Evolutionary conservation across 1,140 invertebrate genomes (phyloP), one percentile per base, ranked within the genome.

Genomic region (Hermetia illucens): DNA sequence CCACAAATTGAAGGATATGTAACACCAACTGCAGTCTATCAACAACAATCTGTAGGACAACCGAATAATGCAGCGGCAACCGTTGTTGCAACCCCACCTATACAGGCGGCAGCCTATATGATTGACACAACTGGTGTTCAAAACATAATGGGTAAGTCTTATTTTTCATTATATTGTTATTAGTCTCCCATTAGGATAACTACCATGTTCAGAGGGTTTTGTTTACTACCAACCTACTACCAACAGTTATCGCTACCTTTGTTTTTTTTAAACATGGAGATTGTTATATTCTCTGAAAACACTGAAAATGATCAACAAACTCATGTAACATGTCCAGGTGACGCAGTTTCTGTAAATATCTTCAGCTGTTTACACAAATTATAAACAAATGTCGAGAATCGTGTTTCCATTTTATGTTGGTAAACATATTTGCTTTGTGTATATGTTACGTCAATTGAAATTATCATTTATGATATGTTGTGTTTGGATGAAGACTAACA

Each of bases 111-210:
- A 27, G 13, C 24, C 8, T 27, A 27, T 27, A 27, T 27, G 24
- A 27, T 27, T 27, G 24, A 27, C 13, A 27, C 8, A 9, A 8
- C 8, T 9, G 13, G 8, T 8, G 13, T 27, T 9, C 13, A 25
- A 27, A 38, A 38, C 18, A 38, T 38, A 16, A 38, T 38, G 10
- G 36, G 36, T 38, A 30, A 27, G 36, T 38, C 16, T n/a, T 12
- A 36, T 17, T 24, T 36, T 33, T 16, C 15, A 9, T 33, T 16
- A 9, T 16, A 6, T 9, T 9, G 9, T 9, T 33, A 6, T 8
- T 12, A 34, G 18, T 15, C 12, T n/a, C 16, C 12, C 12, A 34
- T 15, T n/a, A 15, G 5, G 5, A 15, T 6, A 10, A 34, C 4
- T n/a, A 34, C 20, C 12, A 10, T 12, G n/a, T 34, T 34, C 3